Evolutionary conservation across 92 coral and sea anemone genomes (phyloP).

Genomic region (Bergia puertoricense): DNA sequence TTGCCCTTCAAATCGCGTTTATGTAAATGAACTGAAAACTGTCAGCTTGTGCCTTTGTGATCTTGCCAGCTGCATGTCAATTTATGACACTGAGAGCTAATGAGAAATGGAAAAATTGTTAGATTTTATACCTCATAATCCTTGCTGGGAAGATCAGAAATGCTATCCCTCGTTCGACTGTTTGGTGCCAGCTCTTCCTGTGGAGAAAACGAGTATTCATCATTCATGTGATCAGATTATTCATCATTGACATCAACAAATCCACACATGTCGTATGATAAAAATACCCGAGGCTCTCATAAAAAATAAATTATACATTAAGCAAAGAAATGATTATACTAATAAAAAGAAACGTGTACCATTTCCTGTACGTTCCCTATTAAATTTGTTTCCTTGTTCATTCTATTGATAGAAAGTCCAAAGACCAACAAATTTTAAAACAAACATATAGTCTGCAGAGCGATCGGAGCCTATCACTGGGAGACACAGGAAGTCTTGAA

Average conservation of each 20-base stretch:
- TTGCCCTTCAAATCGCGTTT: too few species aligned
- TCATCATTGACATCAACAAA: background rate
- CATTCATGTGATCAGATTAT: too few species aligned
- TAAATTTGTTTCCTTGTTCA: background rate
- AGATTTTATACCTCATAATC: slow-evolving; percentile 75
- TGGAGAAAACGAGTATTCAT: background rate
- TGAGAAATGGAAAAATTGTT: background rate
- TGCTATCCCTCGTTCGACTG: background rate
- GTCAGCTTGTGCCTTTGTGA: too few species aligned
- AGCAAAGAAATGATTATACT: too few species aligned
- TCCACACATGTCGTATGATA: background rate
- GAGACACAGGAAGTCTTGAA: background rate
- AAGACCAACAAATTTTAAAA: background rate
- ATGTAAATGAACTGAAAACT: too few species aligned
- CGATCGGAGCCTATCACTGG: background rate
- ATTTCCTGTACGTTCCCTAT: background rate
- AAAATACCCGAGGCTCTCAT: background rate
- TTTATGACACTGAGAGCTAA: too few species aligned
- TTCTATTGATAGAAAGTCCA: background rate
- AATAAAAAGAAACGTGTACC: background rate
- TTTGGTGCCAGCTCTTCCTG: slow-evolving; percentile 21
- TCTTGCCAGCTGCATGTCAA: too few species aligned
- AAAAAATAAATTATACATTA: too few species aligned
- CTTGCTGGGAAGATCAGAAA: slow-evolving; percentile 67
- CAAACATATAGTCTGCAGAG: background rate